Evolutionary conservation across 1,140 invertebrate genomes (phyloP).

Genomic region (Papilio aristodemus): DNA sequence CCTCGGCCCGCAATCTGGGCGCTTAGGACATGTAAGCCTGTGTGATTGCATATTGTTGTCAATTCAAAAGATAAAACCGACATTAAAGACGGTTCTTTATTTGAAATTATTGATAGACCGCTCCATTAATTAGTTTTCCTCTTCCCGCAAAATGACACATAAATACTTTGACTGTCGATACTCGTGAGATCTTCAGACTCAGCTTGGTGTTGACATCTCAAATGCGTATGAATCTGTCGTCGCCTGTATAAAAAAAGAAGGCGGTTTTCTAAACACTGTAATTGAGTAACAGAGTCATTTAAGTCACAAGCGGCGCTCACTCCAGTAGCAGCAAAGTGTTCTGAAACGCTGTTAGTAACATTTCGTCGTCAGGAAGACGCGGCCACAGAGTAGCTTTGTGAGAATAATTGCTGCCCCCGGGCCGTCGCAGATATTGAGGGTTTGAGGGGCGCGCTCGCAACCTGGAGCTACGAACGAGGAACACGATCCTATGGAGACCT

Average conservation of each 20-base stretch:
- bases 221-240: no score
- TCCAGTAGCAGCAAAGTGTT: constrained; percentile 34
- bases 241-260: neutral
- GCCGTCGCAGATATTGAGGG: constrained; percentile 9
- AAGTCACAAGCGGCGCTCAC: neutral
- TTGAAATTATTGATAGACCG: no score
- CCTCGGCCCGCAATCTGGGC: neutral
- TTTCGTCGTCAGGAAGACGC: constrained; percentile 40
- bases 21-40: neutral
- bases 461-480: neutral
- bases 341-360: constrained; percentile 39
- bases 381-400: constrained; percentile 47
- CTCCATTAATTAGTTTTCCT: no score
- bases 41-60: constrained; percentile 5
- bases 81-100: neutral
- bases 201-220: no score
- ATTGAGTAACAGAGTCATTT: neutral
- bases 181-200: no score
- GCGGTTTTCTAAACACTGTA: neutral
- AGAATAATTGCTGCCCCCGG: constrained; percentile 41
- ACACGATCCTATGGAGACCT: neutral
- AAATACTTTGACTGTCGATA: no score
- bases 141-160: no score
- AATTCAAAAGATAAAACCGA: neutral
- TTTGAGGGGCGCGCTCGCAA: neutral